These are phyloP conservation scores for Cydia splendana DNA, from an alignment of 1,140 invertebrate genomes.

Conservation along the genomic window DNA sequence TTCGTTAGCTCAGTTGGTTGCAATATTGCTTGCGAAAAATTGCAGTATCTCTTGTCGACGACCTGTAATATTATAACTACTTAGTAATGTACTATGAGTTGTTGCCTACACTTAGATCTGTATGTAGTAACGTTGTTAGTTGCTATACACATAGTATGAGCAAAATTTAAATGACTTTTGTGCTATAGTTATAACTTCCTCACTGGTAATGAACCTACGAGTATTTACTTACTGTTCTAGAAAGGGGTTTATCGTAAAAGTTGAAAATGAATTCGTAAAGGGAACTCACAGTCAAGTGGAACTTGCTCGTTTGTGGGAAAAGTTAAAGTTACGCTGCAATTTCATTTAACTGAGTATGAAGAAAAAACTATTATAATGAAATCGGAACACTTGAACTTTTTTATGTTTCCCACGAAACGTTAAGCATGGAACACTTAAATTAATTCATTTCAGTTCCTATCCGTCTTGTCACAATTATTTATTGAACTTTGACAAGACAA, in stretches of 20 bases:
- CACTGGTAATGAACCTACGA: not conserved
- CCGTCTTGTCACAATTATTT: no score
- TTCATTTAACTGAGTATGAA: not conserved
- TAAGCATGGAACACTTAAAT: no score
- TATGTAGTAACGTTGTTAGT: not conserved
- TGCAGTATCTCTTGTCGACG: no score
- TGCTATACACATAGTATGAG: not conserved
- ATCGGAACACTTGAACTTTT: no score
- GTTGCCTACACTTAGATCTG: no score
- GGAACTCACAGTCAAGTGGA: not conserved
- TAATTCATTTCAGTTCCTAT: no score
- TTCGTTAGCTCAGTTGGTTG: no score
- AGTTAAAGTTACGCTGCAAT: not conserved
- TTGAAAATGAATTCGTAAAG: slow-evolving; percentile 11
- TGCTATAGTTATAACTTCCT: not conserved
- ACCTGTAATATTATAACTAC: no score
- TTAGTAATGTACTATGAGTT: no score
- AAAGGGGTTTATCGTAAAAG: slow-evolving; percentile 6
- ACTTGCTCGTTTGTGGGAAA: slow-evolving; percentile 5
- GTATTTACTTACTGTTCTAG: not conserved
- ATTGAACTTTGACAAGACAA: no score
- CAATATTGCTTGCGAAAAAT: no score
- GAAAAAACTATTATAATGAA: not conserved
- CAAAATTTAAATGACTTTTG: not conserved
- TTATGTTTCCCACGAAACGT: no score